phyloP scores from a whole-genome alignment of 2,113 vertebrate genomes.

The Sterrhoptilus dennistouni region DNA sequence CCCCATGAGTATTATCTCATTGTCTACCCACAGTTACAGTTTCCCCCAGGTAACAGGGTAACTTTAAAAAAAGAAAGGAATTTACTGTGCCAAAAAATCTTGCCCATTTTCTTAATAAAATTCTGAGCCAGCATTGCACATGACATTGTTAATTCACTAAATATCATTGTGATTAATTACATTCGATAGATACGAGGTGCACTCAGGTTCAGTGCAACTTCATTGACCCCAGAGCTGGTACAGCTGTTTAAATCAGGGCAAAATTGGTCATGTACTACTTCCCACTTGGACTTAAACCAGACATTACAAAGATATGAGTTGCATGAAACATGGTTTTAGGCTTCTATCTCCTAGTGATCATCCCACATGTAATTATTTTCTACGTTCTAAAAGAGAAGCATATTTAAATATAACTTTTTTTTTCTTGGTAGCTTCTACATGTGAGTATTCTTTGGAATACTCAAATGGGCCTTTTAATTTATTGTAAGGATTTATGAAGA shows the following conservation, averaged over 20 bases:
- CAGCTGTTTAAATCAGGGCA: slow-evolving; percentile 28
- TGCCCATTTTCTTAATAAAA: not conserved
- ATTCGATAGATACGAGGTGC: not conserved
- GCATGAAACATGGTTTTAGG: not conserved
- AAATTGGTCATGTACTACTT: not conserved
- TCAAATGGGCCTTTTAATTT: slow-evolving; percentile 7
- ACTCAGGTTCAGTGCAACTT: not conserved
- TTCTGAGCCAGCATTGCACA: not conserved
- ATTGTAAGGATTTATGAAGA: not conserved
- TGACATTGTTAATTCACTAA: slow-evolving; percentile 7
- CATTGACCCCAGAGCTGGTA: not conserved
- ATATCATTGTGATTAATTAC: slow-evolving; percentile 1
- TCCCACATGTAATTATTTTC: slow-evolving; percentile 13
- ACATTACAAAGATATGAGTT: not conserved
- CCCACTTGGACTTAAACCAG: slow-evolving; percentile 9
- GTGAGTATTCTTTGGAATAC: not conserved
- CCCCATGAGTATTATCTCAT: not conserved
- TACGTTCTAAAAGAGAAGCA: not conserved
- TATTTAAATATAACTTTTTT: not conserved
- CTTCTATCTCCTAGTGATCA: not conserved
- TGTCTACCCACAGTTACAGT: not conserved
- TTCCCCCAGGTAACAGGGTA: not conserved
- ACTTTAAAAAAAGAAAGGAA: not conserved
- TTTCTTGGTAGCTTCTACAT: not conserved
- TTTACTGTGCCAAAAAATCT: not conserved